A percentile compares a stretch with the other conserved stretches of the same genome.
Evolutionary conservation across 2,113 vertebrate genomes (phyloP).

Genomic region (Caretta caretta): DNA sequence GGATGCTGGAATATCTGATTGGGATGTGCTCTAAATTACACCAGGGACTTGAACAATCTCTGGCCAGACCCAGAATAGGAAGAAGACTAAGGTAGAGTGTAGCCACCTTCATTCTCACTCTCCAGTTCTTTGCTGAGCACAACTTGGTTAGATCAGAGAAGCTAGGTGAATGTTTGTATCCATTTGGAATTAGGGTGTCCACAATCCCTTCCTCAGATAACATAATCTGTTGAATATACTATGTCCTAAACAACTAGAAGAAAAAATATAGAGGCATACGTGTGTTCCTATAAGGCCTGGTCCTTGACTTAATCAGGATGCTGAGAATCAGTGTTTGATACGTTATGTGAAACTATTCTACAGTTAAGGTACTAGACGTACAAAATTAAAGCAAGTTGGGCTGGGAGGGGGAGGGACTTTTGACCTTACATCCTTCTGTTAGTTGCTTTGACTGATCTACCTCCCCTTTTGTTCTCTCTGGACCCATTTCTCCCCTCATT

Average conservation of each 20-base stretch:
- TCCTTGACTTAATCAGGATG: background rate
- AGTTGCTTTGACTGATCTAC: background rate
- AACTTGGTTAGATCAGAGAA: background rate
- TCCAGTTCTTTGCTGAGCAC: background rate
- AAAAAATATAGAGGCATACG: background rate
- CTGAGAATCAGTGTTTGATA: background rate
- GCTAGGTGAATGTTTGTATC: rapidly evolving
- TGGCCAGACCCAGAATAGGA: background rate
- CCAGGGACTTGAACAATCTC: background rate
- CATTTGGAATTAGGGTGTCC: background rate
- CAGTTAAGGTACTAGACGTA: background rate
- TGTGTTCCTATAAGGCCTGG: background rate
- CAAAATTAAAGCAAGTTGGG: background rate
- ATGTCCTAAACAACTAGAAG: background rate
- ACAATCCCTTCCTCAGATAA: background rate
- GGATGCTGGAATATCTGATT: constrained; percentile 51
- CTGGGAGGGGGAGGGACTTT: background rate
- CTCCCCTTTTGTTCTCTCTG: background rate
- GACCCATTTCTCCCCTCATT: background rate
- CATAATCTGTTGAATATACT: background rate
- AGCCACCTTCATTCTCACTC: rapidly evolving
- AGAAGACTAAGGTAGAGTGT: background rate
- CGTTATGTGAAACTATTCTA: background rate
- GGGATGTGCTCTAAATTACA: constrained; percentile 9
- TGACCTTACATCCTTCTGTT: background rate